phyloP scores from a whole-genome alignment of 1,140 invertebrate species.

The Hyphantria cunea region DNA sequence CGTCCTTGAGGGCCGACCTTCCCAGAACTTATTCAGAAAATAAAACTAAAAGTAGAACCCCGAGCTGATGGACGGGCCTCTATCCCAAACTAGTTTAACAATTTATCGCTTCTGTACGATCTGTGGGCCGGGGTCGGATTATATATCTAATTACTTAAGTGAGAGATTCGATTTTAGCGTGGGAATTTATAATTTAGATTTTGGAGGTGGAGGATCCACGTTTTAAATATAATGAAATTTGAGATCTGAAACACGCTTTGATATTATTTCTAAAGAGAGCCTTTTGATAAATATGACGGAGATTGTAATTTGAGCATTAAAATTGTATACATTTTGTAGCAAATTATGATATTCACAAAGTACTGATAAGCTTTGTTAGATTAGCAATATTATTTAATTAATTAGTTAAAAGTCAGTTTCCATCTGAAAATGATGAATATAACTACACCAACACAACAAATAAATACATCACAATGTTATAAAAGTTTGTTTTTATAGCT shows the following conservation, averaged over 20 bases:
- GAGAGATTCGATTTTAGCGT: constrained; percentile 32
- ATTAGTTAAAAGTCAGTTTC: too few relatives aligned
- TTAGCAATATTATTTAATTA: too few relatives aligned
- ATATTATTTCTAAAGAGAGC: constrained; percentile 32
- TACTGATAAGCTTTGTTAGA: not conserved
- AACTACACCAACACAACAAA: too few relatives aligned
- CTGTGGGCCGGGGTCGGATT: constrained; percentile 32
- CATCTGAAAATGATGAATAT: too few relatives aligned
- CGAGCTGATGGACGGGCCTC: constrained; percentile 37
- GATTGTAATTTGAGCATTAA: constrained; percentile 3
- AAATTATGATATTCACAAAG: too few relatives aligned
- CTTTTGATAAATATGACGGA: constrained; percentile 21
- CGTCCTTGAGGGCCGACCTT: constrained; percentile 64
- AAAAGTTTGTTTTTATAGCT: too few relatives aligned
- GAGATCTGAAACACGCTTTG: constrained; percentile 25
- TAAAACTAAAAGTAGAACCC: constrained; percentile 49
- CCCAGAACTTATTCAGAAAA: constrained; percentile 55
- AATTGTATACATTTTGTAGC: too few relatives aligned
- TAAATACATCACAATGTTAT: too few relatives aligned
- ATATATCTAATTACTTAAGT: constrained; percentile 37
- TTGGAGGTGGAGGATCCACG: not conserved
- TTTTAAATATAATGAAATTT: constrained; percentile 39
- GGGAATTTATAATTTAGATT: constrained; percentile 8
- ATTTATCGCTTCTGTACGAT: constrained; percentile 49
- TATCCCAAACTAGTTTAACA: constrained; percentile 48